Conservation (phyloP, 2,797 vertebrate species). For the Anguilla anguilla region DNA sequence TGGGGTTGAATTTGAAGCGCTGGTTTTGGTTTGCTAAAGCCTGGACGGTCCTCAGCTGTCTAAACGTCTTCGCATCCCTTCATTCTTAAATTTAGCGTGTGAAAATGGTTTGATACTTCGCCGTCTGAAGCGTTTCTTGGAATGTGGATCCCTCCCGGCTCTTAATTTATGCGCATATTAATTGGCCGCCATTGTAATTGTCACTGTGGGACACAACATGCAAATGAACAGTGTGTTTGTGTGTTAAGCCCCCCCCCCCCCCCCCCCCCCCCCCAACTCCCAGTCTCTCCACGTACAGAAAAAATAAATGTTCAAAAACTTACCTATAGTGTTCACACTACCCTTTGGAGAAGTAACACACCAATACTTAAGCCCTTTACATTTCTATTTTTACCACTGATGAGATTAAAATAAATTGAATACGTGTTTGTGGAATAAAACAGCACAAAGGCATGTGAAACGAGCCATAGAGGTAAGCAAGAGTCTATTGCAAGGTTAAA, state of each 20-base stretch:
- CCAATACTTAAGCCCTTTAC: background rate
- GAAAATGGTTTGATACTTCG: slow-evolving; percentile 43
- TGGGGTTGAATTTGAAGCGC: background rate
- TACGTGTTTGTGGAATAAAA: background rate
- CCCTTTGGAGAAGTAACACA: background rate
- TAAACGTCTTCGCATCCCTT: background rate
- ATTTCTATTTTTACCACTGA: background rate
- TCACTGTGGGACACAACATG: slow-evolving; percentile 80
- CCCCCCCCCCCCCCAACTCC: slow-evolving; percentile 29
- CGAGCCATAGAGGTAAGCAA: background rate
- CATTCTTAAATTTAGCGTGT: slow-evolving; percentile 14
- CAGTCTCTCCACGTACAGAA: slow-evolving; percentile 21
- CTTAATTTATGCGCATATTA: slow-evolving; percentile 85
- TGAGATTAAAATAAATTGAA: background rate
- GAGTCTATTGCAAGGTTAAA: background rate
- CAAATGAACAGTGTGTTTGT: slow-evolving; percentile 68
- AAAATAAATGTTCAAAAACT: slow-evolving; percentile 25
- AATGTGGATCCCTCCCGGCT: slow-evolving; percentile 70
- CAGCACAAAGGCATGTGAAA: background rate
- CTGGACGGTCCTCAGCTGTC: background rate
- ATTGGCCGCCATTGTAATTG: slow-evolving; percentile 78
- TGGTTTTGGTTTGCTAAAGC: background rate
- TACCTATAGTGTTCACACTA: background rate
- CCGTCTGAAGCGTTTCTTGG: slow-evolving; percentile 58
- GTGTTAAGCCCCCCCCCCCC: slow-evolving; percentile 18